A percentile compares a stretch with the other conserved stretches of the same genome.
Evolutionary conservation across 2,888 invertebrate species (phyloP).

Genomic region (Brenthis daphne): DNA sequence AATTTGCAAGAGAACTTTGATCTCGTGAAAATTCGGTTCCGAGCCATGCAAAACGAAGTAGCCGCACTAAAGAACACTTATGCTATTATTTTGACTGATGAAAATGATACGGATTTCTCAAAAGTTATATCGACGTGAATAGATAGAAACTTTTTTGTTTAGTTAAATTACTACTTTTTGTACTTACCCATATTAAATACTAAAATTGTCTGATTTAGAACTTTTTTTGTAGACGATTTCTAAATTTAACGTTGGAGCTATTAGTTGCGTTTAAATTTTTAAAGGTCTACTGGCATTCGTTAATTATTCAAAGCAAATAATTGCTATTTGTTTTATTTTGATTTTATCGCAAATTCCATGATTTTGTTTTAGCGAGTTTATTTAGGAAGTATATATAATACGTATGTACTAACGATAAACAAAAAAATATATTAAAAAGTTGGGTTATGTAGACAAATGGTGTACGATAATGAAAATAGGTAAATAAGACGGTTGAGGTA

Average conservation of each 20-base stretch:
- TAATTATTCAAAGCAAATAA: background rate
- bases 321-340: background rate
- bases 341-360: too few relatives aligned
- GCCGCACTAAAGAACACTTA: slow-evolving; percentile 81
- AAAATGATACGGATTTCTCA: slow-evolving; percentile 45
- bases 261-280: slow-evolving; percentile 16
- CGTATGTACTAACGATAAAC: too few relatives aligned
- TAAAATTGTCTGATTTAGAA: background rate
- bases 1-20: slow-evolving; percentile 86
- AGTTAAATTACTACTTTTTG: background rate
- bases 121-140: slow-evolving; percentile 22
- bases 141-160: background rate
- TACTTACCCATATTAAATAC: background rate
- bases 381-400: too few relatives aligned
- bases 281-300: slow-evolving; percentile 1
- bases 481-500: too few relatives aligned
- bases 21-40: slow-evolving; percentile 84
- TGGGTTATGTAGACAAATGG: too few relatives aligned
- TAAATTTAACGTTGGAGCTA: background rate
- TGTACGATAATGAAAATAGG: too few relatives aligned
- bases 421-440: too few relatives aligned
- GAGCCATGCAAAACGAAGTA: slow-evolving; percentile 84
- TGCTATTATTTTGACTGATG: slow-evolving; percentile 56
- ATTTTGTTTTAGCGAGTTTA: too few relatives aligned
- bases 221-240: background rate